Evolutionary conservation across 2,888 invertebrate species (phyloP).

Genomic region (Drosophila ezoana): DNA sequence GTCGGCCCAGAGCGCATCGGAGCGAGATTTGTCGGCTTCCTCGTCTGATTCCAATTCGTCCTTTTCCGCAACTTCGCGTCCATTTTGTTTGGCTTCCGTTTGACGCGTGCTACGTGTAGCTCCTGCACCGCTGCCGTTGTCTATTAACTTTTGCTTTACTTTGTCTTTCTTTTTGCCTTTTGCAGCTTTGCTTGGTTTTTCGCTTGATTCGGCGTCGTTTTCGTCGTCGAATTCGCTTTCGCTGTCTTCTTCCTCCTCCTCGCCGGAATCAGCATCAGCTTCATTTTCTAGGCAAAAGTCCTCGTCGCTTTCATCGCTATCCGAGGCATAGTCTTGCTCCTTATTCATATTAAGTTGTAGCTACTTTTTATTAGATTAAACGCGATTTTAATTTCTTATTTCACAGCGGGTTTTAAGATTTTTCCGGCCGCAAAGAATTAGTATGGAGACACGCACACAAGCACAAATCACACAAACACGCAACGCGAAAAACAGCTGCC

Average conservation of each 20-base stretch:
- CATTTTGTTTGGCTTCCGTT: slow-evolving; percentile 39
- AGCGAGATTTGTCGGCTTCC: slow-evolving; percentile 88
- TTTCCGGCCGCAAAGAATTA: slow-evolving; percentile 31
- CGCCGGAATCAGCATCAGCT: slow-evolving; percentile 81
- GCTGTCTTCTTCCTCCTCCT: slow-evolving; percentile 39
- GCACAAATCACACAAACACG: slow-evolving; percentile 7
- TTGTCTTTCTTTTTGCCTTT: slow-evolving; percentile 38
- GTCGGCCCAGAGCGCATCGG: slow-evolving; percentile 92
- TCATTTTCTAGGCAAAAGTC: slow-evolving; percentile 89
- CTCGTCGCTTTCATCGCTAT: slow-evolving; percentile 91
- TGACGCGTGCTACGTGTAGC: slow-evolving; percentile 67
- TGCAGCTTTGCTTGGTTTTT: slow-evolving; percentile 23
- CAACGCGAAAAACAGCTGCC: slow-evolving; percentile 31
- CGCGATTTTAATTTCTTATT: background rate
- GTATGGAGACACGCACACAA: slow-evolving; percentile 7
- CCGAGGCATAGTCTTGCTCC: slow-evolving; percentile 86
- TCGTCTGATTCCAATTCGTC: slow-evolving; percentile 84
- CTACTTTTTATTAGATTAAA: background rate
- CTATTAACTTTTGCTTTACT: slow-evolving; percentile 16
- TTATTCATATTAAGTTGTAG: slow-evolving; percentile 76
- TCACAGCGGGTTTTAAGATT: background rate
- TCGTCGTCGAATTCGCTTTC: slow-evolving; percentile 31
- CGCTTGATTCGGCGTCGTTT: slow-evolving; percentile 15
- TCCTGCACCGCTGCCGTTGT: background rate
- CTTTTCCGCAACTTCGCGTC: slow-evolving; percentile 68